A percentile compares a stretch with the other conserved stretches of the same genome.
Conservation (phyloP, 2,888 invertebrate genomes). For the Drosophila recens region DNA sequence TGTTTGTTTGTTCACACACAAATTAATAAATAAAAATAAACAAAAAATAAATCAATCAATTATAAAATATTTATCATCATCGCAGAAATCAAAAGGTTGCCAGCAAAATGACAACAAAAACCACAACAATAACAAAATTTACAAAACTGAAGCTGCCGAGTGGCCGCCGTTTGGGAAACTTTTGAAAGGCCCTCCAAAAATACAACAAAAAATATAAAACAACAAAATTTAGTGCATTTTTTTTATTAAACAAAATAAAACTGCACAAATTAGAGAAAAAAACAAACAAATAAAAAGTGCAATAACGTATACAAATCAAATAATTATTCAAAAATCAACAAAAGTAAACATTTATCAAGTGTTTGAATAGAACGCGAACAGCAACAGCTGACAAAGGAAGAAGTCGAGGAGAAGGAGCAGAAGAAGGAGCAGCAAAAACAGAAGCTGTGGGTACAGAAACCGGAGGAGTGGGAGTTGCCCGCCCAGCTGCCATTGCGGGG, state of each 20-base stretch:
- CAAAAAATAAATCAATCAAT: conserved; percentile 14
- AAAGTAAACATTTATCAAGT: conserved; percentile 45
- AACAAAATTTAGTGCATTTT: conserved; percentile 35
- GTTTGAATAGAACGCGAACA: conserved; percentile 13
- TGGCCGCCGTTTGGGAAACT: conserved; percentile 34
- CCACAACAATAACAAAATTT: conserved; percentile 31
- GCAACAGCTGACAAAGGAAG: conserved; percentile 21
- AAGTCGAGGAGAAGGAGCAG: conserved; percentile 6
- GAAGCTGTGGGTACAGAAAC: conserved; percentile 5
- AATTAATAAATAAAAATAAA: not conserved
- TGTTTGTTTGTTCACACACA: conserved; percentile 12
- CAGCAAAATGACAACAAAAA: conserved; percentile 52
- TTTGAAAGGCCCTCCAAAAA: conserved; percentile 25
- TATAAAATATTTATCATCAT: conserved; percentile 9
- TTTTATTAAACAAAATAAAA: conserved; percentile 4
- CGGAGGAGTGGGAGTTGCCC: conserved; percentile 55
- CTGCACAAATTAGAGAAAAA: conserved; percentile 8
- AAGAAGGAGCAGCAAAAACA: conserved; percentile 10
- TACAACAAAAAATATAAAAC: conserved; percentile 10
- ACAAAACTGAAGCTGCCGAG: conserved; percentile 42
- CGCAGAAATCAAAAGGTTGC: conserved; percentile 25
- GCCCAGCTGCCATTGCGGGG: conserved; percentile 57
- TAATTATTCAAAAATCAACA: conserved; percentile 6
- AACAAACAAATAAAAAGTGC: conserved; percentile 44
- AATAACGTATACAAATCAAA: conserved; percentile 32